Base-by-base conservation (phyloP, 2,888 invertebrate genomes). In the Anorthoa munda region DNA sequence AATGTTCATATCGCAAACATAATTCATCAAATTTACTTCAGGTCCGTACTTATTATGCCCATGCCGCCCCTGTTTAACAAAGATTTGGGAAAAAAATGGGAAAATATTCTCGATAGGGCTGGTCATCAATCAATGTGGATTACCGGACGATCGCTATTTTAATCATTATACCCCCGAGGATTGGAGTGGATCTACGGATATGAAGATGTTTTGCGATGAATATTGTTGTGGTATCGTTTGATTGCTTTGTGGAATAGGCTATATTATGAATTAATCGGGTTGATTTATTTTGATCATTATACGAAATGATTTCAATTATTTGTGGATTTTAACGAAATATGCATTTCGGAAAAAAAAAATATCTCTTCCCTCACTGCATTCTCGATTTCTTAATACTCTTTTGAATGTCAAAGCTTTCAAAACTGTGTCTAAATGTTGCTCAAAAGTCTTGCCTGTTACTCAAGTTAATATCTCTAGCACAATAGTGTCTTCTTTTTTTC, bases 61-160 rank as follows among this genome's bases (percentile, higher is more conserved):
- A 60, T 45, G 45, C 60, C 86, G 81, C 88, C 88, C 87, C 82
- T 79, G 85, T 86, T 89, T 85, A 79, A 74, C 79, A 72, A 82
- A 86, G 89, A 88, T 93, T 94, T 92, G 88, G 89, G 91, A 86
- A 89, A 92, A 92, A 93, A 95, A 93, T 91, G 90, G 91, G 91
- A 92, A 93, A 92, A 61, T 78, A 74, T 81, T 90, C 79, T 86
- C 90, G 90, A 92, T 92, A 77, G 82, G 82, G 84, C 89, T 90
- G 91, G 92, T 90, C 93, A 96, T 95, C 96, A 92, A 96, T 96
- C 95, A 95, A 92, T 88, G 83, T 79, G 86, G 93, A 93, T 94
- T 93, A 93, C 90, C 82, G 85, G 88, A 84, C 86, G 90, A 87
- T 89, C 91, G 87, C 87, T 88, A 90, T 92, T 92, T 93, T 93